phyloP scores from a whole-genome alignment of 2,797 vertebrate species.

The Artibeus jamaicensis region DNA sequence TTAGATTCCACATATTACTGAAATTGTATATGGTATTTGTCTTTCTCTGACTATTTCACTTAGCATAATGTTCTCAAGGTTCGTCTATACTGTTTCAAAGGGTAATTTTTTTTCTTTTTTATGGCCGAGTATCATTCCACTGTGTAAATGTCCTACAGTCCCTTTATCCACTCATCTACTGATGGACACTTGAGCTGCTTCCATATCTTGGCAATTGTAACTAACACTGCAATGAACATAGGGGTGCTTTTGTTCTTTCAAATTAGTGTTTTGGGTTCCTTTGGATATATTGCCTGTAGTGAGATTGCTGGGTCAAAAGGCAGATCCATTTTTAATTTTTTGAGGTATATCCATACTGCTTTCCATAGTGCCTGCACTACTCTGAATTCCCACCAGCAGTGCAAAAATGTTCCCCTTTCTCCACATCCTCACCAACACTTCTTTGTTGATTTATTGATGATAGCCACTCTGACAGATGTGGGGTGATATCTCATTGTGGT shows the following conservation, averaged over 20 bases:
- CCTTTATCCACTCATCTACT: background rate
- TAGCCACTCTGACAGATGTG: too few species aligned
- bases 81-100: background rate
- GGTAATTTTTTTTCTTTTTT: background rate
- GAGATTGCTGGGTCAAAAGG: background rate
- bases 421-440: background rate
- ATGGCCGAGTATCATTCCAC: background rate
- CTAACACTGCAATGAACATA: background rate
- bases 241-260: background rate
- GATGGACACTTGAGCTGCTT: background rate
- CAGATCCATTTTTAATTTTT: background rate
- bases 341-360: background rate
- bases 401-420: background rate
- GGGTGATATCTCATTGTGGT: too few species aligned
- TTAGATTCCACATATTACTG: background rate
- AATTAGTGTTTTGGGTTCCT: background rate
- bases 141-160: background rate
- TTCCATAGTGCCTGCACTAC: background rate
- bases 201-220: background rate
- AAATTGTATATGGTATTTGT: background rate
- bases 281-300: background rate
- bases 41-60: background rate
- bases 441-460: background rate
- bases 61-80: background rate
- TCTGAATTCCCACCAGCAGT: background rate